Percentiles rank a stretch among this genome's conserved stretches.
Conservation (phyloP, 1,140 invertebrate genomes). For the Wasmannia auropunctata region DNA sequence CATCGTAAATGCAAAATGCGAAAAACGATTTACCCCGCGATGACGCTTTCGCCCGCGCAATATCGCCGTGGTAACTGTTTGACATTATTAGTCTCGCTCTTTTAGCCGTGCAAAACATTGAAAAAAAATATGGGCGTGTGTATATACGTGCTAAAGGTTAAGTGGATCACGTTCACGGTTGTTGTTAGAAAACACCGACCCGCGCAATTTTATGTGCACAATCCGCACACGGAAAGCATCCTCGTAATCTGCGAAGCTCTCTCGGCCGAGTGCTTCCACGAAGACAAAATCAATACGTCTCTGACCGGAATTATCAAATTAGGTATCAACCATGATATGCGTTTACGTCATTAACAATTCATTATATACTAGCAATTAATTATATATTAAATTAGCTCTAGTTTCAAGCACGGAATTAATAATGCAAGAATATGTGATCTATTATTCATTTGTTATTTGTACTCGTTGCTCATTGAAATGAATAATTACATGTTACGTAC, state of each 20-base stretch:
- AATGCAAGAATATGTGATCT: neutral
- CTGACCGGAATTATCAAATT: slow-evolving; percentile 34
- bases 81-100: slow-evolving; percentile 43
- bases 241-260: neutral
- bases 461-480: neutral
- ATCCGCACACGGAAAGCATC: neutral
- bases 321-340: neutral
- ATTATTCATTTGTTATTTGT: neutral
- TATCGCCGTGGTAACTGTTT: slow-evolving; percentile 7
- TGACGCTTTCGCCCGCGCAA: neutral
- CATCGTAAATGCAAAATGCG: slow-evolving; percentile 9
- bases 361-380: too few species aligned
- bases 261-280: neutral
- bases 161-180: neutral
- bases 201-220: slow-evolving; percentile 28
- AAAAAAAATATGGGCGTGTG: slow-evolving; percentile 21
- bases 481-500: too few species aligned
- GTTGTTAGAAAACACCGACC: slow-evolving; percentile 29
- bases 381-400: neutral
- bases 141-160: slow-evolving; percentile 19
- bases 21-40: slow-evolving; percentile 20
- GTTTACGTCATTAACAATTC: neutral
- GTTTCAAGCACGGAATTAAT: neutral
- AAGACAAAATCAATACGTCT: slow-evolving; percentile 23
- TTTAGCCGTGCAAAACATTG: neutral